These are phyloP conservation scores for Hemicrepidius hirtus DNA, from an alignment of 2,888 invertebrate species.

Conservation along the genomic window DNA sequence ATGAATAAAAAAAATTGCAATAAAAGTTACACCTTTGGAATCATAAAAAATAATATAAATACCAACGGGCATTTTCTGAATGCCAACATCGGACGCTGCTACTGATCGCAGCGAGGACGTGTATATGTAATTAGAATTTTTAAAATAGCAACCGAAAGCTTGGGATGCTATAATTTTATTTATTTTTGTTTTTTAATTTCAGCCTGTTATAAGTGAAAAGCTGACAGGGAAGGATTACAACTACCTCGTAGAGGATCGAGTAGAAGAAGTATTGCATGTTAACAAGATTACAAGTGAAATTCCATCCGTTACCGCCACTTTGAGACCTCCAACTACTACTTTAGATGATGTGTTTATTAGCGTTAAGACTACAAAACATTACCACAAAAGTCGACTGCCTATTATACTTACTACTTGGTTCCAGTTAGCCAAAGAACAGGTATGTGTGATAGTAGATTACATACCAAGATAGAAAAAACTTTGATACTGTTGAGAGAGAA, in stretches of 20 bases:
- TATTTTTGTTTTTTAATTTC: slow-evolving; percentile 60
- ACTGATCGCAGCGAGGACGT: background rate
- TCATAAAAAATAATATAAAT: slow-evolving; percentile 31
- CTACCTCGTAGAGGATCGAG: slow-evolving; percentile 61
- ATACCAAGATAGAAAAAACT: no score
- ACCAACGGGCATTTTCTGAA: slow-evolving; percentile 13
- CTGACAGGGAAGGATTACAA: slow-evolving; percentile 61
- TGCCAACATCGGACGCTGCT: slow-evolving; percentile 3
- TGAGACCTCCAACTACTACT: slow-evolving; percentile 79
- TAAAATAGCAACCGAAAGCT: background rate
- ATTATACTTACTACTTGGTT: slow-evolving; percentile 97
- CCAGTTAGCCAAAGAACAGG: slow-evolving; percentile 92
- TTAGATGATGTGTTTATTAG: slow-evolving; percentile 94
- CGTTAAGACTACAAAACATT: slow-evolving; percentile 94
- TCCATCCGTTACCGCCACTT: slow-evolving; percentile 70
- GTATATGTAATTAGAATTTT: background rate
- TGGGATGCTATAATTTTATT: slow-evolving; percentile 14
- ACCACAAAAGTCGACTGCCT: slow-evolving; percentile 88
- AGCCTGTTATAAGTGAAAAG: slow-evolving; percentile 63
- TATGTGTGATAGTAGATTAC: slow-evolving; percentile 72
- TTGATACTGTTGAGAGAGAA: no score
- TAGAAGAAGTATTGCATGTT: slow-evolving; percentile 39
- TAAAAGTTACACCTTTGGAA: slow-evolving; percentile 21
- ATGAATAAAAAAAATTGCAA: slow-evolving; percentile 5
- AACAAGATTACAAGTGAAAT: slow-evolving; percentile 59